A percentile compares a stretch with the other conserved stretches of the same genome.
These are phyloP conservation scores for Crotophaga sulcirostris DNA, from an alignment of 2,113 vertebrate species.

Conservation along the genomic window DNA sequence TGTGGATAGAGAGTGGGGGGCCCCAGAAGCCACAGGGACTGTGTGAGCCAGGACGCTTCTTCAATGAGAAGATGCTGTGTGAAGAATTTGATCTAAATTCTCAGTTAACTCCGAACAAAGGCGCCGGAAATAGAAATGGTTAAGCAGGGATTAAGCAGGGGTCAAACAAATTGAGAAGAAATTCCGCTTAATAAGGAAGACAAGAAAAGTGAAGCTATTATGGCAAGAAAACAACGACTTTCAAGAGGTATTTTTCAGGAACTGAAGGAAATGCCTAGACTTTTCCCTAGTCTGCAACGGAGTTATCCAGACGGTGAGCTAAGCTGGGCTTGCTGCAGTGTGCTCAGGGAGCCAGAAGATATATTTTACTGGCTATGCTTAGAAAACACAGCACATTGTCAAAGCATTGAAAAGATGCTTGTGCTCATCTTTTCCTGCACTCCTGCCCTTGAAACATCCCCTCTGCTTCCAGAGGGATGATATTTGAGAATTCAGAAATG, in stretches of 20 bases:
- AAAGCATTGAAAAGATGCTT: neutral
- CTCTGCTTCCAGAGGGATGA: neutral
- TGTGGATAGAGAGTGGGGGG: accelerated
- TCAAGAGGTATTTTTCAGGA: neutral
- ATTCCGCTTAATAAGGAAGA: neutral
- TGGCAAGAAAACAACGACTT: neutral
- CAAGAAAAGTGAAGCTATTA: neutral
- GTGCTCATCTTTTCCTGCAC: neutral
- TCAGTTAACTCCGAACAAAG: neutral
- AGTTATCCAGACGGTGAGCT: neutral
- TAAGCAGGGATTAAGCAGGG: neutral
- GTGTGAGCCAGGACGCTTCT: neutral
- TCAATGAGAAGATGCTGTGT: neutral
- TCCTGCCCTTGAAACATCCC: constrained; percentile 4
- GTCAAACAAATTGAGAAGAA: neutral
- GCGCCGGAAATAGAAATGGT: neutral
- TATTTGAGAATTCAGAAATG: neutral
- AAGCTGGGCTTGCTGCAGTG: neutral
- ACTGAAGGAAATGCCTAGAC: neutral
- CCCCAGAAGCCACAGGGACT: neutral
- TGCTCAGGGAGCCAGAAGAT: neutral
- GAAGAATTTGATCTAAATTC: constrained; percentile 5
- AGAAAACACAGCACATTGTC: neutral
- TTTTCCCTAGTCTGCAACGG: neutral
- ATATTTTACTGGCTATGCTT: neutral